Evolutionary conservation across 2,888 invertebrate species (phyloP).

Genomic region (Anthophora plumipes): DNA sequence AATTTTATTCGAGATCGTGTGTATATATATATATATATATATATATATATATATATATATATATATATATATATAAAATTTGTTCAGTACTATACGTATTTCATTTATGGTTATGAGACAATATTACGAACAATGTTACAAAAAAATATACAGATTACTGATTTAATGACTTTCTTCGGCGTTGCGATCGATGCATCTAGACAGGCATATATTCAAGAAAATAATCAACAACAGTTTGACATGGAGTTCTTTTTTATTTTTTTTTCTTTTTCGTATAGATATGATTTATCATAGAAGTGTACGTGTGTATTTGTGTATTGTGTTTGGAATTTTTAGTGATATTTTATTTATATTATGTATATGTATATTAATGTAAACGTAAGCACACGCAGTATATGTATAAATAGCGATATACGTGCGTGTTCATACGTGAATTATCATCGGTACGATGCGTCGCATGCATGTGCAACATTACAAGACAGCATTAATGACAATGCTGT

Average conservation of each 20-base stretch:
- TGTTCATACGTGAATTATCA: conserved; percentile 56
- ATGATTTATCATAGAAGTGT: conserved; percentile 80
- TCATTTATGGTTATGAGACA: conserved; percentile 20
- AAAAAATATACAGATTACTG: conserved; percentile 57
- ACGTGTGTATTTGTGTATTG: conserved; percentile 76
- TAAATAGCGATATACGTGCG: conserved; percentile 73
- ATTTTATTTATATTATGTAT: conserved; percentile 77
- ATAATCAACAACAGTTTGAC: conserved; percentile 69
- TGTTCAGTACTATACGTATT: conserved; percentile 32
- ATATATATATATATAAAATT: conserved; percentile 34
- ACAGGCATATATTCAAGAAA: conserved; percentile 56
- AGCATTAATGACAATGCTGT: conserved; percentile 31
- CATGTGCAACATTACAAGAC: conserved; percentile 44
- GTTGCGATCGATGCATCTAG: conserved; percentile 42
- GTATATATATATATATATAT: too few relatives aligned
- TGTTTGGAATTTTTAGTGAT: conserved; percentile 67
- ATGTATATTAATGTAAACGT: conserved; percentile 73
- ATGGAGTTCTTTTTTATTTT: conserved; percentile 78
- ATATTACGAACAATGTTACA: conserved; percentile 44
- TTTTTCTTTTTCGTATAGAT: conserved; percentile 74
- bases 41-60: too few relatives aligned
- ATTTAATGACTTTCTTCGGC: conserved; percentile 43
- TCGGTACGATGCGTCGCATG: conserved; percentile 48
- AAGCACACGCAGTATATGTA: conserved; percentile 72
- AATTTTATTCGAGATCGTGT: conserved; percentile 28